Evolutionary conservation across 2,113 vertebrate genomes (phyloP).

Genomic region (Aphelocoma coerulescens): DNA sequence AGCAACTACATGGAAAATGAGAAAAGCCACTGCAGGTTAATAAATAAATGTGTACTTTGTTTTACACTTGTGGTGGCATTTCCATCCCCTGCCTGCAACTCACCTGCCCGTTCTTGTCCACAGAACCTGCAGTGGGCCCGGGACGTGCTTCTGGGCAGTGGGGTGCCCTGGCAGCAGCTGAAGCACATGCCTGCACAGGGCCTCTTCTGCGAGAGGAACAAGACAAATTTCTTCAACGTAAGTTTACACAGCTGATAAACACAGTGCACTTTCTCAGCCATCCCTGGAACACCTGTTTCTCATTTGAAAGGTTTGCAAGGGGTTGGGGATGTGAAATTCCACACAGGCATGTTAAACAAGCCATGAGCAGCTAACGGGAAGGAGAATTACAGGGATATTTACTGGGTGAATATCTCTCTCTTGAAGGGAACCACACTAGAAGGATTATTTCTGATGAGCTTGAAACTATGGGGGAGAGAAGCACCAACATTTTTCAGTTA

Average conservation of each 20-base stretch:
- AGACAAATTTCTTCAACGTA: constrained; percentile 99
- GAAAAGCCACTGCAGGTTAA: neutral
- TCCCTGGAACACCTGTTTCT: neutral
- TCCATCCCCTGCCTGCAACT: neutral
- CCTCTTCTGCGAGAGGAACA: constrained; percentile 99
- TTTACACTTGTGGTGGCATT: neutral
- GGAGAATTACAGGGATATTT: neutral
- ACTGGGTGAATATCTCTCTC: neutral
- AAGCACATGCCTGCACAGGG: constrained; percentile 99
- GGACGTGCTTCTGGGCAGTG: constrained; percentile 98
- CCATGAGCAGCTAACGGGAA: neutral
- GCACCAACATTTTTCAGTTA: neutral
- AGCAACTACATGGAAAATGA: neutral
- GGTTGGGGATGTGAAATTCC: neutral
- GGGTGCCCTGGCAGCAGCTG: constrained; percentile 97
- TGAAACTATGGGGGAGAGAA: neutral
- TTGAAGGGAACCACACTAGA: neutral
- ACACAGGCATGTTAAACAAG: neutral
- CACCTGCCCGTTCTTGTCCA: constrained; percentile 58
- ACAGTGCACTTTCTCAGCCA: neutral
- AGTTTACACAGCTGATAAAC: constrained; percentile 72
- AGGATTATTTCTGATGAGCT: neutral
- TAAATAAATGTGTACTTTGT: neutral
- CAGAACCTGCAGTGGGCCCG: constrained; percentile 99
- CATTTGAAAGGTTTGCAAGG: neutral